Percentiles rank a stretch among this genome's conserved stretches.
Conservation (phyloP, 2,797 vertebrate genomes). For the Phylloscopus collybita region DNA sequence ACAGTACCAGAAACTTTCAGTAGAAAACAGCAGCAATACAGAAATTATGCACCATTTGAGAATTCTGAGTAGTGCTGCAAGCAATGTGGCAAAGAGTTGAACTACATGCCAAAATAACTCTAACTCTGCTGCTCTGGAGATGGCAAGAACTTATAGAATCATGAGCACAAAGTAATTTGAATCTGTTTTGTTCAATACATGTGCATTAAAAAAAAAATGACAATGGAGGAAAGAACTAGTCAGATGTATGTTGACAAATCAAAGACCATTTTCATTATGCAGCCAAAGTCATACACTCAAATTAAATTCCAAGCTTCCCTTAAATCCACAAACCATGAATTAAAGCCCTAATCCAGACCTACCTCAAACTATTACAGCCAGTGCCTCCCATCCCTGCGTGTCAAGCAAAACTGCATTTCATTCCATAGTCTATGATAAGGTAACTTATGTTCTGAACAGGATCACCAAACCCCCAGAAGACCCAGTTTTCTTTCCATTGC, state of each 20-base stretch:
- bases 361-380: neutral
- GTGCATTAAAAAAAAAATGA: neutral
- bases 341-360: neutral
- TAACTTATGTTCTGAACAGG: neutral
- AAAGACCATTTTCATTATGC: neutral
- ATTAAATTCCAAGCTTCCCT: neutral
- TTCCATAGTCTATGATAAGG: neutral
- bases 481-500: neutral
- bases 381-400: rapidly evolving
- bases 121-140: neutral
- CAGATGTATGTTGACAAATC: neutral
- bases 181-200: neutral
- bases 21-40: neutral
- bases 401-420: neutral
- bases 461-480: neutral
- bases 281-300: neutral
- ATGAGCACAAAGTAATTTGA: neutral
- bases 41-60: neutral
- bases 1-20: neutral
- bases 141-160: neutral
- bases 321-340: neutral
- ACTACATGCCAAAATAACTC: neutral
- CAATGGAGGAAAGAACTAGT: neutral
- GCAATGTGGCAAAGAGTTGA: neutral
- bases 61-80: neutral